Evolutionary conservation across 2,797 vertebrate species (phyloP).

Genomic region (Potorous gilbertii): DNA sequence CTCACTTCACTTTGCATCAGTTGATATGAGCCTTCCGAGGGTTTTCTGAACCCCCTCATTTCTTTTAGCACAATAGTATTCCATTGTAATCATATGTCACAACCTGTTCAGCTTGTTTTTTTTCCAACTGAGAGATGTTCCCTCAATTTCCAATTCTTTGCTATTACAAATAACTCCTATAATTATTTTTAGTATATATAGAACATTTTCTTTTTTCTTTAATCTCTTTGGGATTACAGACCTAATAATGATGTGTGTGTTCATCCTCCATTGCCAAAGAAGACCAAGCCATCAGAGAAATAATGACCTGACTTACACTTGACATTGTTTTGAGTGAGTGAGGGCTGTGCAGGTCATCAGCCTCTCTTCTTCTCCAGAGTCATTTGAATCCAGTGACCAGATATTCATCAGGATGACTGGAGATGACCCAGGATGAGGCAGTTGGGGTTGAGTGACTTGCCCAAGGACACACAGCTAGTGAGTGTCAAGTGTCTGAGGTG

Average conservation of each 20-base stretch:
- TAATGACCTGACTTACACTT: too few species aligned
- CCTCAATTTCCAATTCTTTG: neutral
- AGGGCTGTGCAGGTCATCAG: too few species aligned
- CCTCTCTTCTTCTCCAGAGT: too few species aligned
- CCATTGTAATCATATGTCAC: neutral
- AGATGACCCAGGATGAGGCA: too few species aligned
- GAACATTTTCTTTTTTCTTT: neutral
- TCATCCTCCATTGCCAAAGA: too few species aligned
- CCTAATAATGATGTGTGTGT: neutral
- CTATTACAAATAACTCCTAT: neutral
- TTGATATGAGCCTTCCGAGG: neutral
- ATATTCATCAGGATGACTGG: too few species aligned
- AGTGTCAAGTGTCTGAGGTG: too few species aligned
- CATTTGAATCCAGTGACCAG: too few species aligned
- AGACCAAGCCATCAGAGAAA: too few species aligned
- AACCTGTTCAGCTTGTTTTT: neutral
- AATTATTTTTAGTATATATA: neutral
- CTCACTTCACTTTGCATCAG: neutral
- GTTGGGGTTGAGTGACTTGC: too few species aligned
- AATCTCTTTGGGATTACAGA: neutral
- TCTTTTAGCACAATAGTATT: neutral
- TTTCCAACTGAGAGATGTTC: neutral
- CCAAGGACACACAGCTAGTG: too few species aligned
- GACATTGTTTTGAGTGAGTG: too few species aligned
- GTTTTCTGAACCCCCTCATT: neutral